A percentile compares a stretch with the other conserved stretches of the same genome.
Conservation (phyloP, 92 coral and sea anemone genomes). For the Isaurus tuberculatus region DNA sequence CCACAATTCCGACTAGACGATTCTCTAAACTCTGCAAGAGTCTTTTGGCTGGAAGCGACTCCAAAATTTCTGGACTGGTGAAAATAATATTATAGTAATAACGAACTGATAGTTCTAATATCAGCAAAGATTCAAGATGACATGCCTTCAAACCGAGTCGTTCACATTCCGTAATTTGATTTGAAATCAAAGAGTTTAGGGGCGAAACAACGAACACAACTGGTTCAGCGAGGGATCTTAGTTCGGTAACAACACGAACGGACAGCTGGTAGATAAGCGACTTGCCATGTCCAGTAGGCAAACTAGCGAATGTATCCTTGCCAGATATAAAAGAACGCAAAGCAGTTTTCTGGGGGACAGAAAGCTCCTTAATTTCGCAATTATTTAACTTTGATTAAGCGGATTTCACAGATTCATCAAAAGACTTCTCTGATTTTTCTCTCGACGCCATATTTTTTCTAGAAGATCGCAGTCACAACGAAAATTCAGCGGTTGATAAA, state of each 20-base stretch:
- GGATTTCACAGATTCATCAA: conserved; percentile 23
- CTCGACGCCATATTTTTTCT: neutral
- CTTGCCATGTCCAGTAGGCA: conserved; percentile 23
- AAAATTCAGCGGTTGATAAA: conserved; percentile 10
- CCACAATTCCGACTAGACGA: neutral
- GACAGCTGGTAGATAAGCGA: conserved; percentile 13
- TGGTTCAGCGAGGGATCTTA: neutral
- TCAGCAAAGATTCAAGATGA: neutral
- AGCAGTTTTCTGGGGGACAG: conserved; percentile 15
- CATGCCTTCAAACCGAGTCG: neutral
- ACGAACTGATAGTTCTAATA: neutral
- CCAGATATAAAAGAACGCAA: conserved; percentile 1
- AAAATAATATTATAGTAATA: neutral
- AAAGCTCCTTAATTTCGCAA: conserved; percentile 20
- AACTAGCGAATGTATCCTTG: conserved; percentile 35
- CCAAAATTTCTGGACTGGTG: conserved; percentile 13
- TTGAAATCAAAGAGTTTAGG: neutral
- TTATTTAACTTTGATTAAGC: conserved; percentile 35
- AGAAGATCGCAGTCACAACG: neutral
- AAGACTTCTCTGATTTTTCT: conserved; percentile 1
- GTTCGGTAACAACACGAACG: neutral
- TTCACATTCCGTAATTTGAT: conserved; percentile 3
- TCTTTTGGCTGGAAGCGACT: neutral
- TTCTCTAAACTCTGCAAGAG: neutral
- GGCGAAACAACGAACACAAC: neutral